These are phyloP conservation scores for Bothrops jararaca DNA, from an alignment of 2,113 vertebrate species.

Conservation along the genomic window DNA sequence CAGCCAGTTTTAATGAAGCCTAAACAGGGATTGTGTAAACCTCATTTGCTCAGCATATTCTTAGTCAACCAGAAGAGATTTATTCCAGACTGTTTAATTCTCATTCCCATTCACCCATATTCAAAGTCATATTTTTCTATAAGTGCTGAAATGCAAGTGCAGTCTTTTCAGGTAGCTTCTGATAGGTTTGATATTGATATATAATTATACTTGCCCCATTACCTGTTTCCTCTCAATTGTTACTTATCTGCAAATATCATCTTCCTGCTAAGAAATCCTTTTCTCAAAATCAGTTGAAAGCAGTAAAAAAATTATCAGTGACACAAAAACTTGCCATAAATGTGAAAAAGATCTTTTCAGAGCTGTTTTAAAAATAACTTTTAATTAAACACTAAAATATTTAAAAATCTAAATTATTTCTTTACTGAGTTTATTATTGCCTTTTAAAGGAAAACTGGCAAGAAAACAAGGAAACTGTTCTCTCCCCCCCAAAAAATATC, in stretches of 20 bases:
- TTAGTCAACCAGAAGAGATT: not conserved
- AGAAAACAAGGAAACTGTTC: not conserved
- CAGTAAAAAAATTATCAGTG: not conserved
- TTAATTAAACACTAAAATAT: not conserved
- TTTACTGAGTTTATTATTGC: not conserved
- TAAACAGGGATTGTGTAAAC: not conserved
- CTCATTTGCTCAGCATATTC: not conserved
- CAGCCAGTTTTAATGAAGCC: not conserved
- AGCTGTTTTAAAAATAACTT: not conserved
- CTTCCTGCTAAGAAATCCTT: not conserved
- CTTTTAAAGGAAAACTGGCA: not conserved
- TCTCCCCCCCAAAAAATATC: not conserved
- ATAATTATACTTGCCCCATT: not conserved
- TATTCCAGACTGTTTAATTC: not conserved
- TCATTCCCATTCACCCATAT: not conserved
- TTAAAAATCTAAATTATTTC: not conserved
- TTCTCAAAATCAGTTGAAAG: not conserved
- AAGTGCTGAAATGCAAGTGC: not conserved
- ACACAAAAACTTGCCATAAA: not conserved
- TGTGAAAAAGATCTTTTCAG: not conserved
- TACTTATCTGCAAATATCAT: not conserved
- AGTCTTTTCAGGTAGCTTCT: not conserved
- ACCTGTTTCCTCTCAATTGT: not conserved
- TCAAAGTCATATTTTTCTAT: not conserved
- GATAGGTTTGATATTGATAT: not conserved